phyloP scores from a whole-genome alignment of 2,797 vertebrate genomes.

The Iguana delicatissima region DNA sequence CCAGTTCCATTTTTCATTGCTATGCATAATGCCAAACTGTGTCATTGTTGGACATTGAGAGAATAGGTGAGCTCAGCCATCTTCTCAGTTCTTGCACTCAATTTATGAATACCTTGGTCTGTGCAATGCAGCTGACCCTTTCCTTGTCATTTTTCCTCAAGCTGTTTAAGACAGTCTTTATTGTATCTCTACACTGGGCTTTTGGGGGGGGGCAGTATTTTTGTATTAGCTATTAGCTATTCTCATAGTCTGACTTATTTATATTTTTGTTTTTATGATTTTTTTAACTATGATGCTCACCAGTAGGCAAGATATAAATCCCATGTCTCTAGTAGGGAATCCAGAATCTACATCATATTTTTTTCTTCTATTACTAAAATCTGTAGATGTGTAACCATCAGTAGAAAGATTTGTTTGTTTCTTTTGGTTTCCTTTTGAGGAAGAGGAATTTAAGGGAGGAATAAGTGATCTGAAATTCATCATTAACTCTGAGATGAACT shows the following conservation, averaged over 20 bases:
- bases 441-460: neutral
- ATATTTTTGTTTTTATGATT: neutral
- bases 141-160: neutral
- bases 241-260: neutral
- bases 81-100: neutral
- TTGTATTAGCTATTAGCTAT: neutral
- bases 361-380: neutral
- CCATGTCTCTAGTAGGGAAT: neutral
- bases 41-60: neutral
- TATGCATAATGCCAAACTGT: neutral
- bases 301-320: neutral
- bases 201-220: neutral
- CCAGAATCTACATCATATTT: neutral
- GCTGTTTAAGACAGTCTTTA: neutral
- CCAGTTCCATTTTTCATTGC: neutral
- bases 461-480: neutral
- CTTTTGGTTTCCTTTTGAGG: too few species aligned
- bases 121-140: neutral
- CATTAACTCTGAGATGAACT: neutral
- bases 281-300: neutral
- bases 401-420: neutral
- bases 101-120: neutral
- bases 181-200: neutral
- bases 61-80: neutral
- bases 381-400: neutral